Base-by-base conservation (phyloP, 1,140 invertebrate genomes). In the Ips nitidus region DNA sequence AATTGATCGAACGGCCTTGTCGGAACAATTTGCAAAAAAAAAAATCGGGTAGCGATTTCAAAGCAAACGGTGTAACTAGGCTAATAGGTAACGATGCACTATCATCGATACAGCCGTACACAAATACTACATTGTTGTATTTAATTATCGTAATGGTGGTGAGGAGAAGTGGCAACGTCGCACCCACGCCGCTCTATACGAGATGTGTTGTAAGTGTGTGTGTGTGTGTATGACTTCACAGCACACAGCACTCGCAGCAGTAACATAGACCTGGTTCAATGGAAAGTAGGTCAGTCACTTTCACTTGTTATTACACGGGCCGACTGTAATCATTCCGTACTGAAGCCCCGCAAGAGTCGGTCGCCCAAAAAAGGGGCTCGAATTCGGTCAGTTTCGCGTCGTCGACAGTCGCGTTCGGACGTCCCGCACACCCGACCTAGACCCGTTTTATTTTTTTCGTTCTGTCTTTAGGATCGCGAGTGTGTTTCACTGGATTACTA, bases 281-380 rank as follows among this genome's bases (percentile, higher is more conserved):
- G 83, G 84, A 86, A 86, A 86, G 84, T 86, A 81, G 85, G 86
- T 87, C 85, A 85, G 82, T 85, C 85, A 87, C 85, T 87, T 86
- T 86, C 85, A 87, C 85, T 86, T 86, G 59, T 70, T 72, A 86
- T 86, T 86, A 85, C 85, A 86, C 84, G 84, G 84, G 80, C 81
- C 82, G 22, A 55, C 69, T 81, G 83, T 85, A 84, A 85, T 86
- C 84, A 84, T 85, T 85, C 84, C 85, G 83, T 84, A 84, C 85
- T 85, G 84, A 85, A 82, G 80, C 81, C 81, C 82, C 80, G 81
- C 79, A 80, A 77, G 78, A 76, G 71, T 70, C 74, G 73, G 83
- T 81, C 81, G 81, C 80, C 80, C 81, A 80, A 79, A 82, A 81
- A 81, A 73, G 73, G 45, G 73, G 69, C 41, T 61, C 57, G 50